Base-by-base conservation (phyloP, 2,888 invertebrate species). In the Leptopterna dolabrata region DNA sequence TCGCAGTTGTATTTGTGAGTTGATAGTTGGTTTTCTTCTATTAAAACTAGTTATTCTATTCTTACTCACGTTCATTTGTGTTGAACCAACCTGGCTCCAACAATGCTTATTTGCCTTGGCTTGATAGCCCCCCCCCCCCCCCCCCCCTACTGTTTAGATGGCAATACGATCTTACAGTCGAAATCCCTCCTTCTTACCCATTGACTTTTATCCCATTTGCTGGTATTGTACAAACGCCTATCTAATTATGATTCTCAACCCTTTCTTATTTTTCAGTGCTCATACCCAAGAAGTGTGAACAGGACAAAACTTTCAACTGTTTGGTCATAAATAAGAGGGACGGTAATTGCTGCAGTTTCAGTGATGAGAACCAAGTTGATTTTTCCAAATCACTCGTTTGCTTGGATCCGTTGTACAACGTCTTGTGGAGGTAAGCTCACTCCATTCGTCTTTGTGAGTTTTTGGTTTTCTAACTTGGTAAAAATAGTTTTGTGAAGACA, bases 331-430 rank as follows among this genome's bases (percentile, higher is more conserved):
- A 96, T 91, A 97, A 97, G 91, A 93, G 94, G 55, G 98, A 98
- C 91, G 98, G 98, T 19, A 95, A 95, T 89, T 98, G 98, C 91
- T 95, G 95, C 88, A 95, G 97, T 16, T 98, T 97, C 93, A 94
- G 94, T 89, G 96, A 96, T 11, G 92, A 93, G 19, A 96, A 97
- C 90, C 98, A 98, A 92, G 95, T 96, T 0, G 96, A 97, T 91
- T 96, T 98, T 90, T 24, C 95, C 95, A 90, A 95, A 95, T 89
- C 95, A 95, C 78, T 89, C 29, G 95, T 96, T 0, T 96, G 96
- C 90, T 93, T 99, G 90, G 99, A 99, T 93, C 97, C 98, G 0
- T 93, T 96, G 84, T 98, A 98, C 92, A 97, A 98, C 92, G 96
- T 98, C 0, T 93, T 99, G 0, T 99, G 99, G 99, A 96, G 97